Percentiles rank a stretch among this genome's conserved stretches.
These are phyloP conservation scores for Mycalesis mineus DNA, from an alignment of 2,888 invertebrate genomes.

Conservation along the genomic window DNA sequence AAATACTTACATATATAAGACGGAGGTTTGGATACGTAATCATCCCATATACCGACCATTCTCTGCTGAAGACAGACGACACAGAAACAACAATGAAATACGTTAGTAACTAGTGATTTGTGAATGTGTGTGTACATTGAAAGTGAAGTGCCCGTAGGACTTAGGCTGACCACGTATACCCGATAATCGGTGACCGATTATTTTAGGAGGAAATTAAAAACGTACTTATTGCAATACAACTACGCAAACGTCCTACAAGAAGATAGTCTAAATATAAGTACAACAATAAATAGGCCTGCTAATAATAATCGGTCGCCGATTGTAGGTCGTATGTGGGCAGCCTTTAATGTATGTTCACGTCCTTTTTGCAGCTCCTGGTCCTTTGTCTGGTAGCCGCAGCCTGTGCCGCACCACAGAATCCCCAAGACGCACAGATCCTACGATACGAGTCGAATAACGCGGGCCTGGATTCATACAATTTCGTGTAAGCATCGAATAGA, in stretches of 20 bases:
- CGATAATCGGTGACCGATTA: too few relatives aligned
- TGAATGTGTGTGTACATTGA: constrained; percentile 28
- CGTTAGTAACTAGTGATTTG: constrained; percentile 53
- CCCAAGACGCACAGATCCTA: constrained; percentile 77
- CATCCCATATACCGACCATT: constrained; percentile 60
- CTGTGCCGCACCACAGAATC: constrained; percentile 60
- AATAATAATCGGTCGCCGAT: too few relatives aligned
- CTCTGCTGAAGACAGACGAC: constrained; percentile 54
- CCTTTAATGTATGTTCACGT: too few relatives aligned
- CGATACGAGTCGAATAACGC: constrained; percentile 80
- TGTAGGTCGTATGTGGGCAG: too few relatives aligned
- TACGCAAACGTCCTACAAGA: too few relatives aligned
- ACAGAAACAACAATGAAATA: constrained; percentile 61
- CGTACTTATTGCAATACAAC: too few relatives aligned
- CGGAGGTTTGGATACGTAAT: constrained; percentile 60
- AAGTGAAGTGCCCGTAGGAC: background rate
- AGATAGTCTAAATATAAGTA: too few relatives aligned
- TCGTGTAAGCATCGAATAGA: constrained; percentile 59
- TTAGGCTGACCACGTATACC: too few relatives aligned
- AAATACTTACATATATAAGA: constrained; percentile 70
- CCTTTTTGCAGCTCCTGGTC: constrained; percentile 65
- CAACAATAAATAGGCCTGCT: too few relatives aligned
- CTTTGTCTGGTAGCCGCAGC: constrained; percentile 50
- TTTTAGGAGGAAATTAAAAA: too few relatives aligned
- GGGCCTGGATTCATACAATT: constrained; percentile 78